Conservation (phyloP, 1,140 invertebrate species). For the Ganaspis sp. region DNA sequence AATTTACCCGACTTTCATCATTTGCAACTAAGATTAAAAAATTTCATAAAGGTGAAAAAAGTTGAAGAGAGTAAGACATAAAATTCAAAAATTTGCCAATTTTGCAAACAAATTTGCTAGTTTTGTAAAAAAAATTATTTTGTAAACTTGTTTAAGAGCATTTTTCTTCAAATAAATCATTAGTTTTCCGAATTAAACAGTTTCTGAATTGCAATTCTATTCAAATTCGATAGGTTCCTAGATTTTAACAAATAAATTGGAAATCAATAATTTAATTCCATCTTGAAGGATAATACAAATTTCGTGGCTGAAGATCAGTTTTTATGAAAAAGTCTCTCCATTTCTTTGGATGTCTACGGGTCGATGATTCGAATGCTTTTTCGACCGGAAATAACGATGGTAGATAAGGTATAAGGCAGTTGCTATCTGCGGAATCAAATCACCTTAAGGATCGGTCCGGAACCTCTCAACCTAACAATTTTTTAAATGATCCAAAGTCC, state of each 20-base stretch:
- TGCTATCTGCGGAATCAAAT: conserved; percentile 68
- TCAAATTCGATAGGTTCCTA: not conserved
- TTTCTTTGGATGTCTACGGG: conserved; percentile 55
- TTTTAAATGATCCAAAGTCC: conserved; percentile 47
- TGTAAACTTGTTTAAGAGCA: no score
- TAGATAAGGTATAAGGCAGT: conserved; percentile 58
- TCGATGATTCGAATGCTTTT: conserved; percentile 55
- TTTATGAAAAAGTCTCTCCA: conserved; percentile 37
- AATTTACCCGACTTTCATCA: no score
- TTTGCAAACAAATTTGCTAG: no score
- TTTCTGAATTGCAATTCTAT: not conserved
- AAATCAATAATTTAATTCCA: not conserved
- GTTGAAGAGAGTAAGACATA: no score
- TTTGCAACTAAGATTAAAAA: no score
- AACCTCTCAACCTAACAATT: conserved; percentile 63
- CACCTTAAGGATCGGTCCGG: conserved; percentile 60
- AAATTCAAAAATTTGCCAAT: no score
- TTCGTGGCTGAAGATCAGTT: conserved; percentile 35
- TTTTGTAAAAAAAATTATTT: no score
- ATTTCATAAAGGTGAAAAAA: no score
- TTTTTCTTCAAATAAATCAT: no score
- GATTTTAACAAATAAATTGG: not conserved
- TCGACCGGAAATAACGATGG: conserved; percentile 68
- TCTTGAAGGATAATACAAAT: not conserved
- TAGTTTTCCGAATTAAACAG: no score